Conservation (phyloP, 2,113 vertebrate species). For the Mesembrinibis cayennensis region DNA sequence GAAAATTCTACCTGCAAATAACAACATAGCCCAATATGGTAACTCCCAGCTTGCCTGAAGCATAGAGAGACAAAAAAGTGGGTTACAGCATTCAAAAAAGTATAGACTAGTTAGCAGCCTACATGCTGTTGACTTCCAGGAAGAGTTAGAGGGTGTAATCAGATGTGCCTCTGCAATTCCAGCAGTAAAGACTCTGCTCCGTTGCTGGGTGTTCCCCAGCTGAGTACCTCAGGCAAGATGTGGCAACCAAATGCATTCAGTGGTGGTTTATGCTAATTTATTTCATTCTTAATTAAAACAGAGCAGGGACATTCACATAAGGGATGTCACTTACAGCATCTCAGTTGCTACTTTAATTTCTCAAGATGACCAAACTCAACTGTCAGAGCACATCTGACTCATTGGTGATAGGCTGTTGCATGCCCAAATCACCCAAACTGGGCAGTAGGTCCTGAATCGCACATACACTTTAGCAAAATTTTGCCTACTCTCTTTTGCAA, state of each 20-base stretch:
- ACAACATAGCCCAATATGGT: not conserved
- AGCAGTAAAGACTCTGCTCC: not conserved
- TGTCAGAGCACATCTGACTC: not conserved
- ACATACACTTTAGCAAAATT: not conserved
- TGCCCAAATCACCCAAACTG: not conserved
- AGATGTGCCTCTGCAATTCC: not conserved
- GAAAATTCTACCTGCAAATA: not conserved
- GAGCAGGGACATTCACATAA: not conserved
- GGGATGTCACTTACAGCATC: not conserved
- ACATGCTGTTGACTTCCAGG: not conserved
- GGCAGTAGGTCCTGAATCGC: not conserved
- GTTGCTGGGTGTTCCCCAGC: not conserved
- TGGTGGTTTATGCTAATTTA: constrained; percentile 8
- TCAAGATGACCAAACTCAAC: constrained; percentile 7
- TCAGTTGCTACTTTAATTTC: constrained; percentile 18
- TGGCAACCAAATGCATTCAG: constrained; percentile 7
- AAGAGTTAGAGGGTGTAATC: not conserved
- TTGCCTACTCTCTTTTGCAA: constrained; percentile 26
- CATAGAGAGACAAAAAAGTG: not conserved
- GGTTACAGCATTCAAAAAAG: not conserved
- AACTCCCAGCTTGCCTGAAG: not conserved
- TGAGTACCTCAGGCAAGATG: not conserved
- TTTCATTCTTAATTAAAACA: constrained; percentile 40
- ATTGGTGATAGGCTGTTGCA: not conserved
- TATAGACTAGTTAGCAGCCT: not conserved